Conservation (phyloP, 2,888 invertebrate species). For the Auanema freiburgensis region DNA sequence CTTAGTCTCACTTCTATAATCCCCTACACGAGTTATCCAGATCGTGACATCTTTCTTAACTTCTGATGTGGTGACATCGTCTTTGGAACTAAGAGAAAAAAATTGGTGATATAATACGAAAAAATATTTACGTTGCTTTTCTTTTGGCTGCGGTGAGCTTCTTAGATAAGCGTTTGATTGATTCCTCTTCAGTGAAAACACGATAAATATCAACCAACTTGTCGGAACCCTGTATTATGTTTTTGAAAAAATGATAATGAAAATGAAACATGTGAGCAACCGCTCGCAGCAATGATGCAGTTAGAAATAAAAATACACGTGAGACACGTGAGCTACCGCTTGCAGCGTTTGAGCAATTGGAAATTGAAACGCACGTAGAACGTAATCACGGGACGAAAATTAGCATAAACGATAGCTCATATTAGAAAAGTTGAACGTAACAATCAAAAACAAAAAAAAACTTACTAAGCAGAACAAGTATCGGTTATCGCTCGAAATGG, state of each 20-base stretch:
- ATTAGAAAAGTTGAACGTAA: not conserved
- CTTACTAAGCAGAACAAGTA: constrained; percentile 77
- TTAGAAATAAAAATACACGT: not conserved
- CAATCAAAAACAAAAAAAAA: constrained; percentile 3
- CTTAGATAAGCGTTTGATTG: constrained; percentile 78
- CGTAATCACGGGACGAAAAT: not conserved
- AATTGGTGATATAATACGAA: not conserved
- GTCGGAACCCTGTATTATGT: constrained; percentile 73
- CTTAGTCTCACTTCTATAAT: constrained; percentile 58
- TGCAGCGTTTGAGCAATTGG: not conserved
- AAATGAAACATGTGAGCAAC: not conserved
- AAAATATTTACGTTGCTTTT: constrained; percentile 29
- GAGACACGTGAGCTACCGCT: not conserved
- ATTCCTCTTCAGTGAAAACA: constrained; percentile 78
- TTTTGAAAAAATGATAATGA: not conserved
- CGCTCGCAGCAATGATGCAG: not conserved
- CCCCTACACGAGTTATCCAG: constrained; percentile 70
- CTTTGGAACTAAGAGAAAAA: constrained; percentile 7
- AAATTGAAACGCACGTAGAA: constrained; percentile 8
- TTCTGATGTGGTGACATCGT: constrained; percentile 25
- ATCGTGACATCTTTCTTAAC: constrained; percentile 57
- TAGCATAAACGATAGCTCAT: not conserved
- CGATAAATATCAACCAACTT: constrained; percentile 80
- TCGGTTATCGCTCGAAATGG: constrained; percentile 75
- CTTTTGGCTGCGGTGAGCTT: constrained; percentile 71